Base-by-base conservation (phyloP, 2,113 vertebrate species). In the Cyphomyrus discorhynchus region DNA sequence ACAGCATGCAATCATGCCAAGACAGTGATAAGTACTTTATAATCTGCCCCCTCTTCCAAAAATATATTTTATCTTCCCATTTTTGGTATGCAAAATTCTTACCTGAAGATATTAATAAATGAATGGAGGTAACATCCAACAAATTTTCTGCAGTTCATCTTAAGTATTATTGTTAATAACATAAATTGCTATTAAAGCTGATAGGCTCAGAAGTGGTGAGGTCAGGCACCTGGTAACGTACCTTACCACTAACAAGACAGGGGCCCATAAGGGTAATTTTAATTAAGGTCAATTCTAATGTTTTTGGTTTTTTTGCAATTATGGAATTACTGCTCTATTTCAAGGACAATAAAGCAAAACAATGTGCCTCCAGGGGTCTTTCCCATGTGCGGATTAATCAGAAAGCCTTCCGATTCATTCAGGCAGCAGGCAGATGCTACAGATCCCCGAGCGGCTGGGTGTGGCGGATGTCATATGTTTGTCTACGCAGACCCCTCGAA, bases 331-430 rank as follows among this genome's bases (percentile, higher is more conserved):
- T 27, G 8, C 62, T 66, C n/a, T 27, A 66, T 66, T 27, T 35
- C n/a, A 39, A 74, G 70, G 77, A 88, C 77, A 88, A 80, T 89
- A 77, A 83, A 89, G 11, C 77, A 56, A 52, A 87, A 84, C 87
- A 89, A 89, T n/a, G 89, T 27, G 45, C 83, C 86, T 88, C 89
- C 88, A 52, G 7, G 88, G 90, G 39, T 83, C 58, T 77, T 82
- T 77, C 89, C 91, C 88, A 89, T 92, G 89, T 87, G 92, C 89
- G 56, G 66, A 46, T 87, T 24, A 82, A 50, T 53, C 82, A 84
- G 82, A 24, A 45, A 39, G 1, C 19, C 82, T 45, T 56, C 19
- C 19, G 45, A 45, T 84, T 42, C 74, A 80, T 80, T 80, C 35
- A 80, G 74, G 74, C n/a, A 77, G 35, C 70, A 35, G 70, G 31